Evolutionary conservation across 2,113 vertebrate species (phyloP).

Genomic region (Sigmodon hispidus): DNA sequence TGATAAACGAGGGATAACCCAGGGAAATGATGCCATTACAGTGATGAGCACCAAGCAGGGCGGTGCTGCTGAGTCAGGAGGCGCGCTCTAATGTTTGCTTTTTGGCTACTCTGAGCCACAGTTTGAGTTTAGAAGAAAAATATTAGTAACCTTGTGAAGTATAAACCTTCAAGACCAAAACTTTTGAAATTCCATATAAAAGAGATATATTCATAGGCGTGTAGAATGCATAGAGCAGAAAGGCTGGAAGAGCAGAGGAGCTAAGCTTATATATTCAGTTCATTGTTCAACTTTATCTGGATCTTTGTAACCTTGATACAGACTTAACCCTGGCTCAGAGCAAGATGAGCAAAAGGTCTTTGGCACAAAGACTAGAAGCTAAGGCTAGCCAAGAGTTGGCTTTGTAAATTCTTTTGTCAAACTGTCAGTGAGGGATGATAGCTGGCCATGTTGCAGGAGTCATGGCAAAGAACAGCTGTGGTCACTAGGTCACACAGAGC

Average conservation of each 20-base stretch:
- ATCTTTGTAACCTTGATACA: not conserved
- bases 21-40: not conserved
- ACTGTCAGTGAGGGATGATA: not conserved
- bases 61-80: not conserved
- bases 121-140: not conserved
- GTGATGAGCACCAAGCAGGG: not conserved
- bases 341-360: not conserved
- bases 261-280: not conserved
- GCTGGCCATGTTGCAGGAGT: not conserved
- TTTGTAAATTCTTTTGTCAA: not conserved
- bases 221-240: not conserved
- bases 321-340: not conserved
- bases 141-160: not conserved
- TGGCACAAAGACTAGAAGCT: not conserved
- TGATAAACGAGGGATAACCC: not conserved
- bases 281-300: not conserved
- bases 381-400: not conserved
- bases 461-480: not conserved
- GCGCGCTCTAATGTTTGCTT: not conserved
- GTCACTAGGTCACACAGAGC: rapidly evolving
- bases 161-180: not conserved
- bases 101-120: too few species aligned
- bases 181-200: not conserved
- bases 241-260: not conserved
- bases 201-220: not conserved